Conservation (phyloP, 2,888 invertebrate species). For the Bugulina stolonifera region DNA sequence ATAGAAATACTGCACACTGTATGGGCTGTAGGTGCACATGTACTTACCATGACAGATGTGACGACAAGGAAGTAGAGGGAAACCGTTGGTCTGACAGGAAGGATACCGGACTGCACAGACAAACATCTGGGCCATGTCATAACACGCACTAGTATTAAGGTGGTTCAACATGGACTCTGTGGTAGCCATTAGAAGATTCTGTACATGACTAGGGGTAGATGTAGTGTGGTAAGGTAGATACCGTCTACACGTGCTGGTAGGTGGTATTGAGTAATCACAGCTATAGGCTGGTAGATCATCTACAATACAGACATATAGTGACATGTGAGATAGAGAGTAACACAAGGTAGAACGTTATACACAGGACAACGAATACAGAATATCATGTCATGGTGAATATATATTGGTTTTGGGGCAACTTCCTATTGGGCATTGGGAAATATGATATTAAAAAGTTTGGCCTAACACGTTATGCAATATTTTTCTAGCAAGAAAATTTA, state of each 20-base stretch:
- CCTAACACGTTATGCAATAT: not conserved
- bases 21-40: too few species aligned
- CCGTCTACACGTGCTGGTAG: not conserved
- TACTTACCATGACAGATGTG: conserved; percentile 14
- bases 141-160: not conserved
- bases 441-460: too few species aligned
- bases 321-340: too few species aligned
- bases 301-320: too few species aligned
- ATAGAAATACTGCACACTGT: too few species aligned
- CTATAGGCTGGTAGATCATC: not conserved
- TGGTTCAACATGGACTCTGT: not conserved
- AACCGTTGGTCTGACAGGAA: conserved; percentile 17
- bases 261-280: not conserved
- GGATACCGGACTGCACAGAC: conserved; percentile 6
- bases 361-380: too few species aligned
- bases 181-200: not conserved
- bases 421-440: too few species aligned
- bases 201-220: not conserved
- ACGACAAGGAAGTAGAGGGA: conserved; percentile 25
- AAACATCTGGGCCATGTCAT: not conserved
- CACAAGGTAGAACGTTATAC: too few species aligned
- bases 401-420: too few species aligned
- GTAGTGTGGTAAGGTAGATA: conserved; percentile 19
- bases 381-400: too few species aligned
- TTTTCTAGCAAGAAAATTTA: not conserved